phyloP scores from a whole-genome alignment of 2,113 vertebrate genomes.

The Crotalus tigris region DNA sequence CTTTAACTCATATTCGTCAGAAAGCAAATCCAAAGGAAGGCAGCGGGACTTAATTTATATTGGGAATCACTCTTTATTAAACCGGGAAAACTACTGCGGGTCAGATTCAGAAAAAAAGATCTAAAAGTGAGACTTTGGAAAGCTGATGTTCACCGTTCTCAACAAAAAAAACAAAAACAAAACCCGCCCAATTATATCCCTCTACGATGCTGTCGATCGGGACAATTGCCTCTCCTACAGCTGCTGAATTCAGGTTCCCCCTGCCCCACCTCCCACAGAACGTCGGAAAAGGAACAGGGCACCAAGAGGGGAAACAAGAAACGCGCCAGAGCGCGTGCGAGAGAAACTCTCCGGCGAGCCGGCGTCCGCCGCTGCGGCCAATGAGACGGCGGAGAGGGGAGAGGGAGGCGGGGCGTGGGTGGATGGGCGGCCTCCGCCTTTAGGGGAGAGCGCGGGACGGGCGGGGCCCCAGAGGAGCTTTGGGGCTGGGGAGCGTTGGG shows the following conservation, averaged over 20 bases:
- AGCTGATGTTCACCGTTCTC: neutral
- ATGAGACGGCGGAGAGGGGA: neutral
- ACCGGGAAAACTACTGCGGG: neutral
- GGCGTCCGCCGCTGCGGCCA: neutral
- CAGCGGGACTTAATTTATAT: neutral
- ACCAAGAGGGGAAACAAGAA: neutral
- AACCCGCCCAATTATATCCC: neutral
- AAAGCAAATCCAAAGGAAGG: neutral
- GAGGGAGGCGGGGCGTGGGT: neutral
- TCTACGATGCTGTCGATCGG: neutral
- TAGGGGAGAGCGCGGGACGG: no score
- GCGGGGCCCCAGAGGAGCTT: neutral
- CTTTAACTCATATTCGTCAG: neutral
- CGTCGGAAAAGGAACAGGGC: neutral
- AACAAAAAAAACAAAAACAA: neutral
- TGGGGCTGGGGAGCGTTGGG: neutral
- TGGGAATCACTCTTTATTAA: neutral
- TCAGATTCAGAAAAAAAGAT: neutral
- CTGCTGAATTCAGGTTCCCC: neutral
- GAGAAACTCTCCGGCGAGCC: neutral
- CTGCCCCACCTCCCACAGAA: neutral
- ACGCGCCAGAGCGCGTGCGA: neutral
- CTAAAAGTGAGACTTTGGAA: neutral
- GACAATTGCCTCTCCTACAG: neutral
- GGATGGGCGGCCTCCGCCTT: neutral